Evolutionary conservation across 2,113 vertebrate species (phyloP), one percentile per base, ranked within the genome.

Genomic region (Panthera leo): DNA sequence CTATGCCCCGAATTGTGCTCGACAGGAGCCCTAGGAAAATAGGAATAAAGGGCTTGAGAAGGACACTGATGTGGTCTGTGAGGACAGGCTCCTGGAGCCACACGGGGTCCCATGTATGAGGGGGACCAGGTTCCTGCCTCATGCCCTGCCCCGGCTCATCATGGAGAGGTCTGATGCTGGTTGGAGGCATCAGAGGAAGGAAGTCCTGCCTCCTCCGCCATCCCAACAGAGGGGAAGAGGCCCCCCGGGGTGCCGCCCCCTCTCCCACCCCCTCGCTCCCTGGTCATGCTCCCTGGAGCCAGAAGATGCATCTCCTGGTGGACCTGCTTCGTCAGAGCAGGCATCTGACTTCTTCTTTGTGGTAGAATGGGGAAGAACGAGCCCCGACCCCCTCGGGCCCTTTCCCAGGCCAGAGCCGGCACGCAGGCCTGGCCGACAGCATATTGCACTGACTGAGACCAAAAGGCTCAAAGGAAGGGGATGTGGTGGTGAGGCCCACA

Each of bases 361-460:
- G 8, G 36, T 13, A n/a, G 34, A n/a, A 53, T n/a, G 55, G 58
- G 51, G 14, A 83, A 34, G 53, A 36, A 23, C 16, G 39, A 29
- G 5, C n/a, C 65, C 65, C 58, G 2, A 19, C 13, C 18, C 3
- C n/a, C 63, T 8, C 8, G 5, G 18, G n/a, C 53, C 45, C 67
- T 79, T 76, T 75, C 36, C 58, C 48, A 70, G 84, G 65, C 39
- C 82, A 53, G 23, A 4, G 36, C 36, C 61, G 71, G 63, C 51
- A 5, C 7, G 1, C 39, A 12, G 1, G 45, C 2, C 2, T 19
- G 7, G 31, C 45, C 13, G 12, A 7, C 48, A 53, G 34, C 3
- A 7, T 21, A n/a, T 15, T 31, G 36, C 45, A 10, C 42, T 16
- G 15, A 19, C 86, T 11, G 13, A 82, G 39, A 21, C 48, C 12